phyloP scores from a whole-genome alignment of 2,113 vertebrate genomes.

The Enhydra lutris region DNA sequence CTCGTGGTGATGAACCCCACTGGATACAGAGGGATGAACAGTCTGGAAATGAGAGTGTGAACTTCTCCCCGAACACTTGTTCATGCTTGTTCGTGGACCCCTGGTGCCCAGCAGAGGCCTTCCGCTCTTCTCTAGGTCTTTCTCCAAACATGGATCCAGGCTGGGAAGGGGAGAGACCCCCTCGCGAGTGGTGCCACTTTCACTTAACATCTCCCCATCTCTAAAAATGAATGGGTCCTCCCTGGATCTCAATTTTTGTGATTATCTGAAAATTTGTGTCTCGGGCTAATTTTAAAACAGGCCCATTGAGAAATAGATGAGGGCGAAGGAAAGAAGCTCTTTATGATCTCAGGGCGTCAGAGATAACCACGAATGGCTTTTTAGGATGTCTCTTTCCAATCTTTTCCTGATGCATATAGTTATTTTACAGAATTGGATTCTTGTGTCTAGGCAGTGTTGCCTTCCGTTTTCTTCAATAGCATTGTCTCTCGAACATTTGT shows the following conservation, averaged over 20 bases:
- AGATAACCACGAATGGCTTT: neutral
- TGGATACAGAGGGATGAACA: neutral
- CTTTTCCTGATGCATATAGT: fast-evolving
- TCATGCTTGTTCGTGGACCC: too few relatives aligned
- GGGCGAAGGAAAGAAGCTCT: neutral
- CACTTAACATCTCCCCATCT: neutral
- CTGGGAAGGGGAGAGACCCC: neutral
- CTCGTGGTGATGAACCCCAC: fast-evolving
- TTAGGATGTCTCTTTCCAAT: neutral
- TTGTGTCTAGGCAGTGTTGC: neutral
- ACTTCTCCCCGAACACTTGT: neutral
- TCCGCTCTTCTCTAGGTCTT: neutral
- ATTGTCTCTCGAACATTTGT: neutral
- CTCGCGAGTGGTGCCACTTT: neutral
- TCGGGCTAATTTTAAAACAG: neutral
- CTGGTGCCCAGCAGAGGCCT: neutral
- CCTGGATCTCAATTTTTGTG: neutral
- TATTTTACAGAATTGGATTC: neutral
- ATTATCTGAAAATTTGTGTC: neutral
- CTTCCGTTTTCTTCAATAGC: neutral
- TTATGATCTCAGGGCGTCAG: neutral
- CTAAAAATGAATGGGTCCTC: neutral
- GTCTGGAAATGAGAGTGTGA: neutral
- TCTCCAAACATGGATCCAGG: neutral
- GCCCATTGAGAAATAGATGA: neutral